A percentile compares a stretch with the other conserved stretches of the same genome.
Evolutionary conservation across 2,888 invertebrate species (phyloP).

Genomic region (Lasioglossum leucozonium): DNA sequence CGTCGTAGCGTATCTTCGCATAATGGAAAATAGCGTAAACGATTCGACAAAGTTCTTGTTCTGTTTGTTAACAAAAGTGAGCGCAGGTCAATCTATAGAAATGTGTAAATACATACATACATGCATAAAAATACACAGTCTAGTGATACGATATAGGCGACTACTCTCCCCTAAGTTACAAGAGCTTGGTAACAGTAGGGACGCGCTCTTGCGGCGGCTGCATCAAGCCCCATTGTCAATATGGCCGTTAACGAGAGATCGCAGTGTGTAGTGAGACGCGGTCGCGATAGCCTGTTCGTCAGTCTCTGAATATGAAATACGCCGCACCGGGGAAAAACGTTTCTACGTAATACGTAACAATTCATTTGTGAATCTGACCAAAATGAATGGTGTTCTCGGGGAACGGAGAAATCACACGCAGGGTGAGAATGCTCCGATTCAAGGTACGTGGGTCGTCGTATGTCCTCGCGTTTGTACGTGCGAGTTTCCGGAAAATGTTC

Average conservation of each 20-base stretch:
- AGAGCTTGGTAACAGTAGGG: slow-evolving; percentile 40
- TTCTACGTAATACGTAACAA: slow-evolving; percentile 61
- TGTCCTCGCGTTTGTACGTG: neutral
- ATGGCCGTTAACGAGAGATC: slow-evolving; percentile 72
- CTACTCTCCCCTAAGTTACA: slow-evolving; percentile 3
- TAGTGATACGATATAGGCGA: neutral
- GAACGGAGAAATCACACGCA: slow-evolving; percentile 26
- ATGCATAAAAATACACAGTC: neutral
- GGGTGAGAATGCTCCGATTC: slow-evolving; percentile 39
- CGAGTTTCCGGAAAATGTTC: neutral
- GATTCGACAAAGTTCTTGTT: neutral
- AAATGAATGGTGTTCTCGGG: slow-evolving; percentile 57
- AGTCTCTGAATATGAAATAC: slow-evolving; percentile 63
- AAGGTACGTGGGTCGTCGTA: slow-evolving; percentile 63
- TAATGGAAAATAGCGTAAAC: neutral
- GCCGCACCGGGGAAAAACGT: slow-evolving; percentile 37
- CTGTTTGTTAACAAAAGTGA: neutral
- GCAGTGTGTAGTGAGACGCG: slow-evolving; percentile 63
- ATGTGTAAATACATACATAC: neutral
- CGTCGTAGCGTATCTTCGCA: neutral
- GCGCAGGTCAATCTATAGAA: neutral
- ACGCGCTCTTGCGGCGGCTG: slow-evolving; percentile 68
- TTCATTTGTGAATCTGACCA: slow-evolving; percentile 29
- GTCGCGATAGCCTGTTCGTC: slow-evolving; percentile 59
- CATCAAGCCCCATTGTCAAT: slow-evolving; percentile 73